Evolutionary conservation across 2,888 invertebrate genomes (phyloP).

Genomic region (Imbricaverruca yamaguchii): DNA sequence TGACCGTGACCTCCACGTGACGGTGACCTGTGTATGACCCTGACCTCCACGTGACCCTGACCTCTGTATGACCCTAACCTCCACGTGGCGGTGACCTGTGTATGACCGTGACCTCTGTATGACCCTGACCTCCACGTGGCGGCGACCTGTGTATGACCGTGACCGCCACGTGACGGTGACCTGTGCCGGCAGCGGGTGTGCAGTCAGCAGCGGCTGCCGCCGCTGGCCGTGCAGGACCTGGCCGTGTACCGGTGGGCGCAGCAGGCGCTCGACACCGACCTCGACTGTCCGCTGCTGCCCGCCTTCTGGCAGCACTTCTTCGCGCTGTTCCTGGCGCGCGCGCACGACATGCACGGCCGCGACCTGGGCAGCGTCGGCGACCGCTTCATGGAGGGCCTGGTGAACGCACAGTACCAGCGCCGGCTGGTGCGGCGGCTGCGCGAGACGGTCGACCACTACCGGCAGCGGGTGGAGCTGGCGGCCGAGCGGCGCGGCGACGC

Average conservation of each 20-base stretch:
- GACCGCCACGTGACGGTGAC: too few species aligned
- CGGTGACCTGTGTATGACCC: too few species aligned
- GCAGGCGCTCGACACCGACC: slow-evolving; percentile 58
- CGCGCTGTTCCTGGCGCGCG: slow-evolving; percentile 56
- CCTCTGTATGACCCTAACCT: too few species aligned
- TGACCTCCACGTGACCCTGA: too few species aligned
- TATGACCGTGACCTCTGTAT: too few species aligned
- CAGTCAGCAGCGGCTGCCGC: slow-evolving; percentile 62
- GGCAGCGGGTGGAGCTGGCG: neutral
- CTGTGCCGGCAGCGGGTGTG: slow-evolving; percentile 31
- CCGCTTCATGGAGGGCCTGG: slow-evolving; percentile 48
- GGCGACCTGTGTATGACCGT: too few species aligned
- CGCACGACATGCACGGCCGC: neutral
- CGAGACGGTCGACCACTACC: slow-evolving; percentile 49
- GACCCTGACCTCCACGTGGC: too few species aligned
- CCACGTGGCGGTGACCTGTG: too few species aligned
- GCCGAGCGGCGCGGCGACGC: slow-evolving; percentile 30
- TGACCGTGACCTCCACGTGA: too few species aligned
- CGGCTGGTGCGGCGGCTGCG: slow-evolving; percentile 59
- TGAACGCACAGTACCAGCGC: slow-evolving; percentile 57
- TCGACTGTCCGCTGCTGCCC: slow-evolving; percentile 60
- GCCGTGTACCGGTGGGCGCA: slow-evolving; percentile 65
- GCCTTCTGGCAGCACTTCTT: slow-evolving; percentile 72
- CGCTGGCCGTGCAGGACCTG: slow-evolving; percentile 56
- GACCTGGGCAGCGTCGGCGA: slow-evolving; percentile 10